Base-by-base conservation (phyloP, 1,140 invertebrate genomes). In the Atta colombica region DNA sequence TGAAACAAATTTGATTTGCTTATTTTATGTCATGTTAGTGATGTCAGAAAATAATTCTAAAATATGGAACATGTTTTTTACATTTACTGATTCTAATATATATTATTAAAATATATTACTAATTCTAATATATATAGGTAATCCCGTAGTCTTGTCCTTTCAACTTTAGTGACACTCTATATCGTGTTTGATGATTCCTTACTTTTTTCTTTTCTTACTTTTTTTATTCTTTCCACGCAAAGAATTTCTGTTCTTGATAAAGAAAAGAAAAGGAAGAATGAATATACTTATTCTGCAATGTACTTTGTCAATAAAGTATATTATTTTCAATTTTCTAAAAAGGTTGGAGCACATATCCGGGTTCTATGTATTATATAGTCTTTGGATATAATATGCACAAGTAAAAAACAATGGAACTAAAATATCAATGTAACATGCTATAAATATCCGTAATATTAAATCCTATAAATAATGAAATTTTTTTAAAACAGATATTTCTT, bases 301-400 rank as follows among this genome's bases (percentile, higher is more conserved):
- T 82, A 18, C 21, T 82, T 16, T 69, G 68, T 7, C 80, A 82
- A 82, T 82, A 74, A 72, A 61, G 68, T 82, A 31, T 72, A 72
- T 58, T 82, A 31, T 82, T 82, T 61, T 68, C 80, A 82, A 82
- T 82, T 74, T 72, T 72, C 55, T 18, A 3, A 49, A 72, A 72
- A 72, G 68, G 8, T 72, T 12, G 80, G 21, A 21, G 60, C 53
- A 58, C 68, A 82, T 10, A 16, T 1, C 49, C n/a, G 21, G n/a
- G 4, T 2, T 25, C 68, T 49, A 10, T 71, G 39, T 12, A 45
- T 45, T 10, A n/a, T 49, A 51, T 12, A 74, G 16, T 28, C 35
- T 77, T 65, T 55, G 49, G n/a, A 55, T 39, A 6, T 35, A 35
- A 35, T 35, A 35, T n/a, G 45, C 49, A 18, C 8, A 8, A 53